These are phyloP conservation scores for Edolisoma coerulescens DNA, from an alignment of 2,113 vertebrate genomes.

Conservation along the genomic window DNA sequence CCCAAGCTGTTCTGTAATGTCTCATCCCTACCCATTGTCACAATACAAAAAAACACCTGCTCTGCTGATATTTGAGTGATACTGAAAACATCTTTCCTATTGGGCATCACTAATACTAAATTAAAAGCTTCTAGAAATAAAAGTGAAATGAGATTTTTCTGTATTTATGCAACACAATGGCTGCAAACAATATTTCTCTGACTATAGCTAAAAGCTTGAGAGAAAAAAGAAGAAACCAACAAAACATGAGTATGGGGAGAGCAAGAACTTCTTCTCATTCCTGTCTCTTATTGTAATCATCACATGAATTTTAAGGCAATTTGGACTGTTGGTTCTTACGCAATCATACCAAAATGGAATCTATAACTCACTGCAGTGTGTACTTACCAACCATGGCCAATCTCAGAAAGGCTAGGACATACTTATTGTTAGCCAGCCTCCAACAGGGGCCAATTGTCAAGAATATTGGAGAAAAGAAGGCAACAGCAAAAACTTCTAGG, in stretches of 20 bases:
- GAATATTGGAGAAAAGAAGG: constrained; percentile 57
- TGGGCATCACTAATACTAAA: background rate
- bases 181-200: background rate
- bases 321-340: background rate
- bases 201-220: background rate
- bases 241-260: background rate
- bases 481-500: constrained; percentile 60
- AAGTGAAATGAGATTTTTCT: background rate
- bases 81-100: background rate
- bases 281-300: background rate
- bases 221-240: background rate
- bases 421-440: constrained; percentile 61
- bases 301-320: background rate
- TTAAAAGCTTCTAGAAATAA: background rate
- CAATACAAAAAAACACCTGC: background rate
- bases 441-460: constrained; percentile 60
- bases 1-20: background rate
- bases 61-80: background rate
- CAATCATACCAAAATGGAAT: background rate
- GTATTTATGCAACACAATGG: background rate
- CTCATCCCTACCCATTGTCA: background rate
- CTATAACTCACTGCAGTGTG: accelerated
- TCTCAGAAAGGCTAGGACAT: constrained; percentile 57
- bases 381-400: constrained; percentile 67
- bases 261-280: background rate